A percentile compares a stretch with the other conserved stretches of the same genome.
Conservation (phyloP, 1,140 invertebrate species). For the Drosophila pruinosa region DNA sequence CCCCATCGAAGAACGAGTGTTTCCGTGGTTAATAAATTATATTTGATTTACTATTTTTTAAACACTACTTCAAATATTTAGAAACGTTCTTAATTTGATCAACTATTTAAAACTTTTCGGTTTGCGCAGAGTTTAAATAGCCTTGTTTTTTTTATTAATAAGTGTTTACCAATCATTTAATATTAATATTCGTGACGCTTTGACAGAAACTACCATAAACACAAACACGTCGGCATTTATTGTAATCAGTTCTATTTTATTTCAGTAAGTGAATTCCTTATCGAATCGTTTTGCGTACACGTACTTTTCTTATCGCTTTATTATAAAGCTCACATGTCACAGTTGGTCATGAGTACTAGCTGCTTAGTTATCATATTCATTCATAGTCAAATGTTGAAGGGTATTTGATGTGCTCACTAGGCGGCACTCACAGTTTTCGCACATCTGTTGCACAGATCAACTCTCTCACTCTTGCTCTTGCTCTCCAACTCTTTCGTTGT, state of each 20-base stretch:
- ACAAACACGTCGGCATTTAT: conserved; percentile 14
- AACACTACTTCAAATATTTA: not conserved
- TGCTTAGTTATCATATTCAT: conserved; percentile 21
- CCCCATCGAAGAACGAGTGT: not conserved
- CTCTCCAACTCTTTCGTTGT: not conserved
- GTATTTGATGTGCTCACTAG: not conserved
- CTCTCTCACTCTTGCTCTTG: not conserved
- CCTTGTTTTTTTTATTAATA: not conserved
- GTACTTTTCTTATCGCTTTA: conserved; percentile 27
- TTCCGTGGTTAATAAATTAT: not conserved
- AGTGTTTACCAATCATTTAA: conserved; percentile 19
- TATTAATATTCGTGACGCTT: conserved; percentile 18
- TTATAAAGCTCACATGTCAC: conserved; percentile 13
- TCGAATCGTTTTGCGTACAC: conserved; percentile 13
- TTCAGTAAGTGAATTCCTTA: conserved; percentile 22
- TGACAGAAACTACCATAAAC: not conserved
- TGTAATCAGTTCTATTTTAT: conserved; percentile 23
- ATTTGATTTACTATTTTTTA: not conserved
- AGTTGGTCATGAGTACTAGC: conserved; percentile 7
- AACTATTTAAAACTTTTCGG: not conserved
- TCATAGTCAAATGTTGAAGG: not conserved
- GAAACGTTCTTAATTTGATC: not conserved
- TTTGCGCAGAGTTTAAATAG: not conserved
- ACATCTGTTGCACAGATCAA: conserved; percentile 30
- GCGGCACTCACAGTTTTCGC: conserved; percentile 11